Base-by-base conservation (phyloP, 2,797 vertebrate species). In the Hybognathus amarus region DNA sequence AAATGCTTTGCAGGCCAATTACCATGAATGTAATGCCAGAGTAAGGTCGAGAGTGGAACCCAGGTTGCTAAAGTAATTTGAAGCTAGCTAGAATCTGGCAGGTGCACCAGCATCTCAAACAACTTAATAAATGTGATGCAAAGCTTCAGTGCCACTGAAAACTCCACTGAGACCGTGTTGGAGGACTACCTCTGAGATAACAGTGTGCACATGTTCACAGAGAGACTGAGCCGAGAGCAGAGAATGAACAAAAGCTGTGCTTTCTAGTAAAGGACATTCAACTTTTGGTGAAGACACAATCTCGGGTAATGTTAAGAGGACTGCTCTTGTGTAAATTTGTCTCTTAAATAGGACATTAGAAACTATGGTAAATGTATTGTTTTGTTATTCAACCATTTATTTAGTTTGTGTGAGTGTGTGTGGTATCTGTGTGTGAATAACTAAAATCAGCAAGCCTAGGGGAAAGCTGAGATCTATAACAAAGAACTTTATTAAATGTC, bases 341-440 rank as follows among this genome's bases (percentile, higher is more conserved):
- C 4, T 76, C 45, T 82, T 40, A 82, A 75, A 67, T 67, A 56
- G 71, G n/a, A 66, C 47, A 54, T 67, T 76, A 52, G 10, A 82
- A 54, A 52, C 61, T 27, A 74, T 64, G 71, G 22, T 54, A 54
- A 38, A 42, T 75, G 5, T 40, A 27, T 52, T 66, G 61, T 74
- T 50, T 82, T 82, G 40, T 30, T 15, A 75, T 75, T 75, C 61
- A 66, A 6, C 33, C 59, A 30, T 66, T 59, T 30, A 63, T 77
- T 59, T 63, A 59, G 9, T 24, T 3, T 24, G 20, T 20, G 66
- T 10, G 27, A 1, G 27, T 1, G 69, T 18, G n/a, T 4, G 33
- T n/a, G n/a, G n/a, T 18, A 1, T 40, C 6, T 38, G 22, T 24
- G 38, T 22, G 47, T 54, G 71, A 38, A 73, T 45, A 27, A 52